These are phyloP conservation scores for Drosophila teissieri DNA, from an alignment of 1,140 invertebrate genomes.

Conservation along the genomic window DNA sequence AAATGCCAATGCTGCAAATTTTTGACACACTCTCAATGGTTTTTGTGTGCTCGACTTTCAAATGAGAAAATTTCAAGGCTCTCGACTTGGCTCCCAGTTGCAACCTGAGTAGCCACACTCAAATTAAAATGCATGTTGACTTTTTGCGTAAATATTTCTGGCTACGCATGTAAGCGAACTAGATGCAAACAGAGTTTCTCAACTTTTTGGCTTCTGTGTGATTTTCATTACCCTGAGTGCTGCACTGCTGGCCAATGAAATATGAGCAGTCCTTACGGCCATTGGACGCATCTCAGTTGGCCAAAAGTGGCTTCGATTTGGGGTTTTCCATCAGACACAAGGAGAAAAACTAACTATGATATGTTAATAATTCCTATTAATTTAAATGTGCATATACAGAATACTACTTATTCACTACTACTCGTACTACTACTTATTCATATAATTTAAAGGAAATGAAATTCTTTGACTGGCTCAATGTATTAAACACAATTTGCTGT, in stretches of 20 bases:
- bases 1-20: constrained; percentile 21
- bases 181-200: constrained; percentile 1
- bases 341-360: not conserved
- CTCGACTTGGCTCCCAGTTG: constrained; percentile 21
- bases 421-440: too few species aligned
- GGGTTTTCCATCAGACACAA: constrained; percentile 2
- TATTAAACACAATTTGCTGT: too few species aligned
- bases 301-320: constrained; percentile 25
- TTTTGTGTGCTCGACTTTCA: constrained; percentile 26
- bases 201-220: constrained; percentile 26
- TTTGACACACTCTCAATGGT: constrained; percentile 21
- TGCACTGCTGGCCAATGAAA: constrained; percentile 22
- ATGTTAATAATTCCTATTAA: not conserved
- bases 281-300: constrained; percentile 26
- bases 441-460: too few species aligned
- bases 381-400: too few species aligned
- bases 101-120: constrained; percentile 3
- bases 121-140: constrained; percentile 34
- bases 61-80: constrained; percentile 29
- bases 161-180: constrained; percentile 21
- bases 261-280: constrained; percentile 30
- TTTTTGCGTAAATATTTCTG: constrained; percentile 21
- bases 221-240: constrained; percentile 46
- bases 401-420: too few species aligned
- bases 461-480: too few species aligned